Conservation (phyloP, 2,113 vertebrate genomes). For the Canis aureus region DNA sequence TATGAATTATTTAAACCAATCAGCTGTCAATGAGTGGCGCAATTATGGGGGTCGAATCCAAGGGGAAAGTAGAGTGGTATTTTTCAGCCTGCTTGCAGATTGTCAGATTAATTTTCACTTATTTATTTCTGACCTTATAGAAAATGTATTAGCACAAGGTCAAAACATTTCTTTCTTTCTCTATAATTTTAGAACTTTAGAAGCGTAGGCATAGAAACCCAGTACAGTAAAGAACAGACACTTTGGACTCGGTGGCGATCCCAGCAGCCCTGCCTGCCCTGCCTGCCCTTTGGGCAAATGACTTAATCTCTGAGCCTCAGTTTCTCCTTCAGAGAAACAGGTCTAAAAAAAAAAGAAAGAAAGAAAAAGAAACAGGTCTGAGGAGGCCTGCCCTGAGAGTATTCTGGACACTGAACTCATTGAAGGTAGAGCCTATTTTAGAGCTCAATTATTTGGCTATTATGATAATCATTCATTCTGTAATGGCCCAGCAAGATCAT, state of each 20-base stretch:
- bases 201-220: not conserved
- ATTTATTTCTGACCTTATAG: constrained; percentile 75
- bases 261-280: not conserved
- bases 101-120: constrained; percentile 80
- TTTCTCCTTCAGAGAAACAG: constrained; percentile 15
- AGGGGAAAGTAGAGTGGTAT: constrained; percentile 9
- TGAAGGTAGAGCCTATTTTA: not conserved
- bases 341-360: too few species aligned
- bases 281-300: constrained; percentile 1
- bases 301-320: not conserved
- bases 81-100: constrained; percentile 66
- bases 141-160: constrained; percentile 75
- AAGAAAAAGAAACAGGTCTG: not conserved
- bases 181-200: constrained; percentile 69
- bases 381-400: too few species aligned
- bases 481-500: not conserved
- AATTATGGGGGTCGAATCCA: constrained; percentile 58
- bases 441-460: not conserved
- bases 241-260: not conserved
- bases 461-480: not conserved
- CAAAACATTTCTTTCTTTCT: constrained; percentile 60
- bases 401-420: not conserved
- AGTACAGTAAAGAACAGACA: not conserved
- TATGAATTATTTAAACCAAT: constrained; percentile 78
- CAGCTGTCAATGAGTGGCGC: constrained; percentile 65